phyloP scores from a whole-genome alignment of 2,113 vertebrate species.

The Arizona elegans region DNA sequence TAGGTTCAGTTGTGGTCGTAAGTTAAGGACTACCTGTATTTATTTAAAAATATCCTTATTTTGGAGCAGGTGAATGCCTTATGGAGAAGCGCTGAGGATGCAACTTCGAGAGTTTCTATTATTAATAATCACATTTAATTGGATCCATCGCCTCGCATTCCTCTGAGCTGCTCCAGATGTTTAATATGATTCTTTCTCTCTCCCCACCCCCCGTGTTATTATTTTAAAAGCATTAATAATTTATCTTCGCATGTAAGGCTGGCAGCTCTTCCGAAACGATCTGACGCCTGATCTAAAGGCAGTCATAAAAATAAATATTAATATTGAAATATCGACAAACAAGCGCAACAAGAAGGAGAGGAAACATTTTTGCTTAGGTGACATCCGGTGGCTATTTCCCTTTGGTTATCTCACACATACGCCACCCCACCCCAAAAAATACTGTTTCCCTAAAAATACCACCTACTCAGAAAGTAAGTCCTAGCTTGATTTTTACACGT shows the following conservation, averaged over 20 bases:
- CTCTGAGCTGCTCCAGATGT: background rate
- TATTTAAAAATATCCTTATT: background rate
- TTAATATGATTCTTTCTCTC: background rate
- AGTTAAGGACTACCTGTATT: background rate
- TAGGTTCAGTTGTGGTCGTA: background rate
- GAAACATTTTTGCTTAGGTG: background rate
- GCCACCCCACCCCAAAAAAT: no score
- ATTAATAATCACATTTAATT: background rate
- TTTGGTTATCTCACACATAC: no score
- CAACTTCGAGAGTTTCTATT: background rate
- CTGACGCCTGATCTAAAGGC: background rate
- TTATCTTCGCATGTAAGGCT: background rate
- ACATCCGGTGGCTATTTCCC: background rate
- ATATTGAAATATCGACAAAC: background rate
- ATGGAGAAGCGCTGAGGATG: rapidly evolving
- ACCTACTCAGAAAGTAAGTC: no score
- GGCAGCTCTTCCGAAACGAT: background rate
- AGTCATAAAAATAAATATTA: background rate
- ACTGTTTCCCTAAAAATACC: no score
- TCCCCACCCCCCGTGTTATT: background rate
- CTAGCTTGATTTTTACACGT: no score
- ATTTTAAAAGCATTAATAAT: background rate
- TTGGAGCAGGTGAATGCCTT: background rate
- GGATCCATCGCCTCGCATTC: background rate
- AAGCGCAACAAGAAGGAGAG: background rate